phyloP scores from a whole-genome alignment of 2,797 vertebrate species.

The Xerus rutilus region DNA sequence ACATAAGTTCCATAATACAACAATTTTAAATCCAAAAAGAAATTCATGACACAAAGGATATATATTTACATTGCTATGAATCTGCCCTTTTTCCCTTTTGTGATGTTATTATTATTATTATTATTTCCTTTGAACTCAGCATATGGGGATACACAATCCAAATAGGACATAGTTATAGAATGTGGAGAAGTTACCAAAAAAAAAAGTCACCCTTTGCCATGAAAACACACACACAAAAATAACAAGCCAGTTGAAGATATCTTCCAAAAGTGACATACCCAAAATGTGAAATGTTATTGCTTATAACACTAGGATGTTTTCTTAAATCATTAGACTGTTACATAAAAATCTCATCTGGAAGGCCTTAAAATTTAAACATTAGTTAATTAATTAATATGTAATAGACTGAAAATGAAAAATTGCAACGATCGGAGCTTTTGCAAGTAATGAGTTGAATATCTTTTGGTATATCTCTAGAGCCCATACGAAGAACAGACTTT shows the following conservation, averaged over 20 bases:
- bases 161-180: background rate
- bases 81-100: no score
- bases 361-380: slow-evolving; percentile 17
- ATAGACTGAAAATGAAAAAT: slow-evolving; percentile 34
- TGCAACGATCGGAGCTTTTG: background rate
- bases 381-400: slow-evolving; percentile 8
- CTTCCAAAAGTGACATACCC: background rate
- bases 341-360: slow-evolving; percentile 55
- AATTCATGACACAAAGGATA: background rate
- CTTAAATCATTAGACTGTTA: slow-evolving; percentile 55
- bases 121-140: background rate
- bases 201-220: background rate
- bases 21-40: slow-evolving; percentile 39
- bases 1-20: slow-evolving; percentile 61
- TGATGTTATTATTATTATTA: background rate
- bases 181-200: slow-evolving; percentile 7
- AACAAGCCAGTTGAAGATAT: slow-evolving; percentile 28
- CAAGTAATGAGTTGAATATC: background rate
- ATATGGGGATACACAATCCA: background rate
- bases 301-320: background rate
- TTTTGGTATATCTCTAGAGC: background rate
- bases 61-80: background rate
- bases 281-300: slow-evolving; percentile 23
- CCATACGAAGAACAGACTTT: background rate
- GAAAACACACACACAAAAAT: slow-evolving; percentile 44